These are phyloP conservation scores for Eumerus sabulonum DNA, from an alignment of 2,888 invertebrate genomes.

Conservation along the genomic window DNA sequence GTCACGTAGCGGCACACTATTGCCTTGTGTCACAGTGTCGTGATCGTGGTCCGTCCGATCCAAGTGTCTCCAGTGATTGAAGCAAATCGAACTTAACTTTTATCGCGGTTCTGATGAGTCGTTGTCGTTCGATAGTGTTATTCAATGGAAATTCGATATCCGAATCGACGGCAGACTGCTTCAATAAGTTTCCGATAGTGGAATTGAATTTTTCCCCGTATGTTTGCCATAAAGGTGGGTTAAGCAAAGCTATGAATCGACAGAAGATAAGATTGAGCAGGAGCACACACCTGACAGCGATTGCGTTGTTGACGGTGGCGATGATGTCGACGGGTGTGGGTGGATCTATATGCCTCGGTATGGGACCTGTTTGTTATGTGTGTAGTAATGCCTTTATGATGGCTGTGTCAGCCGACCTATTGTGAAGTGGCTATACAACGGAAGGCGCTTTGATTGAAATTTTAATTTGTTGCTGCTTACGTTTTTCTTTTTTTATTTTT, in stretches of 20 bases:
- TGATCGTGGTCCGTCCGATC: conserved; percentile 13
- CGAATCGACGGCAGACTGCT: conserved; percentile 44
- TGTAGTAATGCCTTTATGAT: conserved; percentile 22
- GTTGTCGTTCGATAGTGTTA: conserved; percentile 10
- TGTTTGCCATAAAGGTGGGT: no score
- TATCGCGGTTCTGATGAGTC: no score
- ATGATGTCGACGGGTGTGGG: conserved; percentile 32
- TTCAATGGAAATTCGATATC: conserved; percentile 61
- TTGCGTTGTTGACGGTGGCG: no score
- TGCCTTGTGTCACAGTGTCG: conserved; percentile 34
- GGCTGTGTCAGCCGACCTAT: conserved; percentile 42
- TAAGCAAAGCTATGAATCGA: not conserved
- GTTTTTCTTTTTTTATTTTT: not conserved
- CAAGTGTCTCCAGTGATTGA: conserved; percentile 32
- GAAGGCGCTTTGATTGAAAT: conserved; percentile 16
- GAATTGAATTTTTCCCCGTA: conserved; percentile 9
- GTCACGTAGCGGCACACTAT: conserved; percentile 58
- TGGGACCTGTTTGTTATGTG: conserved; percentile 25
- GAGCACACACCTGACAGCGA: not conserved
- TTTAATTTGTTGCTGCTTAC: not conserved
- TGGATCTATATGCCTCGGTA: conserved; percentile 43
- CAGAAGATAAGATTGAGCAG: conserved; percentile 34
- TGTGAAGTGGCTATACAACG: conserved; percentile 26
- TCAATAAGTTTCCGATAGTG: conserved; percentile 24
- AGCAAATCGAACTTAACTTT: conserved; percentile 34